These are phyloP conservation scores for Promerops cafer DNA, from an alignment of 2,113 vertebrate species.

Conservation along the genomic window DNA sequence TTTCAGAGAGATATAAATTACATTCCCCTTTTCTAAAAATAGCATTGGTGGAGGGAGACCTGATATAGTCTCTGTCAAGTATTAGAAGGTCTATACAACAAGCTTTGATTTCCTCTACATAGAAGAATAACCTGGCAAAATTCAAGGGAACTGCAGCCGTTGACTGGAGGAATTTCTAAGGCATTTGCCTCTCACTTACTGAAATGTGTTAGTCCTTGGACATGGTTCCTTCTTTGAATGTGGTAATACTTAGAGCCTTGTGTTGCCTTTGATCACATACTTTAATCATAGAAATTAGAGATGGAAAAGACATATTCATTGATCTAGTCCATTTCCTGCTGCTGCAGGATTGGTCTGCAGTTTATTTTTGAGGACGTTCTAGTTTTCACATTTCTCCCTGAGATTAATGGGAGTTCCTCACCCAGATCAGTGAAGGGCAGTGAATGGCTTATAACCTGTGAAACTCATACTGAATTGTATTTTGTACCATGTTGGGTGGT, in stretches of 20 bases:
- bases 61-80: neutral
- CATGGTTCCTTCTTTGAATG: slow-evolving; percentile 52
- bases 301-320: slow-evolving; percentile 60
- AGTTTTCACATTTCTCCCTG: slow-evolving; percentile 15
- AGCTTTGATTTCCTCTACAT: slow-evolving; percentile 25
- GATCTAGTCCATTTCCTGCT: slow-evolving; percentile 55
- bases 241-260: slow-evolving; percentile 65
- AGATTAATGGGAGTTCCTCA: slow-evolving; percentile 34
- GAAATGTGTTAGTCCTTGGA: slow-evolving; percentile 65
- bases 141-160: neutral
- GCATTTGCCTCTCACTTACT: slow-evolving; percentile 59
- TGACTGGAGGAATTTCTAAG: slow-evolving; percentile 40
- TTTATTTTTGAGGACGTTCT: slow-evolving; percentile 38
- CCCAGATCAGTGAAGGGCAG: slow-evolving; percentile 17
- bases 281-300: slow-evolving; percentile 70
- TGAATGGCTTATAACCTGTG: slow-evolving; percentile 5
- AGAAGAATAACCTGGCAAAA: slow-evolving; percentile 26
- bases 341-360: slow-evolving; percentile 1
- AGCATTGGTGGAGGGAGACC: neutral
- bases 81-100: neutral
- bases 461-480: neutral
- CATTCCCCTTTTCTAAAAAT: slow-evolving; percentile 1
- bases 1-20: slow-evolving; percentile 25
- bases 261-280: slow-evolving; percentile 60
- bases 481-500: neutral